These are phyloP conservation scores for Sycophila texana DNA, from an alignment of 2,888 invertebrate genomes.

Conservation along the genomic window DNA sequence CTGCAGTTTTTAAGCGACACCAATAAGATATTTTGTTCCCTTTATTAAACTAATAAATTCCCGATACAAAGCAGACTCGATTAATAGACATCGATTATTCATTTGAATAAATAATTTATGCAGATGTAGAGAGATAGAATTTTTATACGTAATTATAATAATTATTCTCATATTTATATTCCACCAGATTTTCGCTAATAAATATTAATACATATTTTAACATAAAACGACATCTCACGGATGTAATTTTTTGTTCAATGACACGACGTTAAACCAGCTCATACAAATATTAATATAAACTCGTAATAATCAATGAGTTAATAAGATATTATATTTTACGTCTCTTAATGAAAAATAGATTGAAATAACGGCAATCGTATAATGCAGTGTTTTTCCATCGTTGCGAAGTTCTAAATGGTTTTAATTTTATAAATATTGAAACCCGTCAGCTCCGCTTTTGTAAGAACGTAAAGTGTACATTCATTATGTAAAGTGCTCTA, in stretches of 20 bases:
- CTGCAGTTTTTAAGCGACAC: conserved; percentile 7
- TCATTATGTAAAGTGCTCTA: conserved; percentile 1
- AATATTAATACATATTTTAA: no score
- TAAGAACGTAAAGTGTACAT: conserved; percentile 6
- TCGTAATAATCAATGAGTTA: no score
- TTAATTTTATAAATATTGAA: conserved; percentile 41
- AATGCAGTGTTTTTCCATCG: not conserved
- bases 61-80: conserved; percentile 23
- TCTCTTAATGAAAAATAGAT: no score
- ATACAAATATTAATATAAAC: no score
- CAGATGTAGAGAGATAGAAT: conserved; percentile 35
- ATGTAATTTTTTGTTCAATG: conserved; percentile 8
- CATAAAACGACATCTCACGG: not conserved
- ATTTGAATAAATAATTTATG: conserved; percentile 39
- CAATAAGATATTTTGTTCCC: conserved; percentile 30
- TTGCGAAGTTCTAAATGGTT: conserved; percentile 3
- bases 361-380: not conserved
- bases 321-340: no score
- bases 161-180: conserved; percentile 35
- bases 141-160: conserved; percentile 39
- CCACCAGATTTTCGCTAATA: conserved; percentile 12
- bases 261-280: not conserved
- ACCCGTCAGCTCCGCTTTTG: not conserved
- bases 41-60: conserved; percentile 40
- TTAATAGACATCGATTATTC: conserved; percentile 43